Evolutionary conservation across 2,888 invertebrate species (phyloP), one percentile per base, ranked within the genome.

Genomic region (Euclidia mi): DNA sequence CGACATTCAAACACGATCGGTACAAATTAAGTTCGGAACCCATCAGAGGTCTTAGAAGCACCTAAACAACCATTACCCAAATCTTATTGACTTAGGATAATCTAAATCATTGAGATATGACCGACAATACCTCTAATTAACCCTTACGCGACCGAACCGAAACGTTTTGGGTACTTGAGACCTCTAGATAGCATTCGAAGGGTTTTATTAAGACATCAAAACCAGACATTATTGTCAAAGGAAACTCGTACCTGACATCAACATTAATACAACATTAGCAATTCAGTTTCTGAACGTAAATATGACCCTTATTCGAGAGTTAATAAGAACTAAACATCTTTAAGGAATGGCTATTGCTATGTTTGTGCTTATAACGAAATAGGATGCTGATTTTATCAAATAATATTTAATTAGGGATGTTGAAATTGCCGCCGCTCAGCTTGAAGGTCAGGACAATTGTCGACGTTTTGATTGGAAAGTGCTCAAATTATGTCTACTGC

Each of bases 171-270:
- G 72, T 74, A 62, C 72, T 73, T 66, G 34, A 65, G 64, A 67
- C 75, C 78, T 73, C 63, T 47, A 67, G 77, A 78, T 79, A 80
- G 64, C 71, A 69, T 66, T 61, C 65, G 71, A 79, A 80, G 82
- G 88, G 85, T 85, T 89, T 82, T 82, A 87, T 83, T 76, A 79
- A 81, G 85, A 78, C 84, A 89, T 90, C 90, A 88, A 83, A 85
- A 82, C 80, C 88, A 87, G 87, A 82, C 51, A 68, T 75, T 79
- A 83, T 79, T 82, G 84, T 82, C 80, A 79, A 76, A 83, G 81
- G 77, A 79, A 75, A 78, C 77, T 81, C 79, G 75, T 81, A 87
- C 85, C 89, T 89, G 89, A 85, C 85, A 81, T 80, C 74, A 76
- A 77, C 81, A 83, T 28, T 41, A 66, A 38, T 50, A 63, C 77